Evolutionary conservation across 2,797 vertebrate genomes (phyloP), one percentile per base, ranked within the genome.

Genomic region (Pyrocephalus nanus): DNA sequence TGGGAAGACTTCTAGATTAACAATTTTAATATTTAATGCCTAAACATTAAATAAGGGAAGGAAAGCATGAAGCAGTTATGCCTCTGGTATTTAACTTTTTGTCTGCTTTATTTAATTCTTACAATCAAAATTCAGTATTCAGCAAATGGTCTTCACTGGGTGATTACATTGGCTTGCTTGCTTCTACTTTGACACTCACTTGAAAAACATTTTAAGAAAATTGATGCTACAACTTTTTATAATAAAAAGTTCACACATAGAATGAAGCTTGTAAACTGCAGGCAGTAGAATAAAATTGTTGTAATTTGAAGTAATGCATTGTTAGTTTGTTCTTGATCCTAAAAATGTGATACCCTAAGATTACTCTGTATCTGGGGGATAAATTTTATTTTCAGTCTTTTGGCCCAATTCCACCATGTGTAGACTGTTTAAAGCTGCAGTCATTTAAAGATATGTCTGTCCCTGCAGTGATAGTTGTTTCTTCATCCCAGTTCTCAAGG

Each of bases 401-500:
- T 91, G 54, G 30, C 48, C 29, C 61, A 48, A 61, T 26, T 69
- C 11, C 34, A n/a, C 15, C 2, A 18, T 60, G 9, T 61, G 17
- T 51, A 61, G 58, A 12, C n/a, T 85, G 38, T 47, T 82, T 67
- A 83, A 65, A 80, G 62, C 62, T 58, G 18, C 79, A 86, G 42
- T 13, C 5, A 7, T 73, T 86, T 91, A 69, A 81, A 74, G 27
- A 43, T 50, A 12, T 11, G 12, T 78, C 62, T 88, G 53, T 91
- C 45, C 42, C 79, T 93, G 79, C 43, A 75, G 27, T 43, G 26
- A 54, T 90, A 72, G 38, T 72, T 77, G 34, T 51, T 91, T 95
- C 58, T 62, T 75, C 75, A 78, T 86, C 51, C 36, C 23, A 23
- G 58, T 81, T 95, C 58, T 93, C 79, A 92, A 88, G 90, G 79